Evolutionary conservation across 2,797 vertebrate genomes (phyloP), one percentile per base, ranked within the genome.

Genomic region (Hemibagrus guttatus): DNA sequence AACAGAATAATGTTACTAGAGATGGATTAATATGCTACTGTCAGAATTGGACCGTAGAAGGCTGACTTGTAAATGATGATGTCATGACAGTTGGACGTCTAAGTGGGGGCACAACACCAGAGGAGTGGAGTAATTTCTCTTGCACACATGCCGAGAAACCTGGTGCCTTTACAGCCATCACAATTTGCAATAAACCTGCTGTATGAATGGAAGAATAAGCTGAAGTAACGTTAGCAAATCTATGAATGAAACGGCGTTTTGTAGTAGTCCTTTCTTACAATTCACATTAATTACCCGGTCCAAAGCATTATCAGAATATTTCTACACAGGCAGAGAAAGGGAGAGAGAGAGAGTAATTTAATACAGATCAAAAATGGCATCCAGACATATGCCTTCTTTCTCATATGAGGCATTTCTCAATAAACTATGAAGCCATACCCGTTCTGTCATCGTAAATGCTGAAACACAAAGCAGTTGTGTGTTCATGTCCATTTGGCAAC

Each of bases 21-120:
- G 4, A 1, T 69, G 5, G 9, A 42, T 3, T 64, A 13, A 16
- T 14, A 46, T 39, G 66, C 42, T 39, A 8, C 26, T 72, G 28
- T 52, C 28, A 74, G 81, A 84, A 80, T 12, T 17, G 12, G 46
- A 66, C 75, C 31, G 63, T 58, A 71, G 85, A 86, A 69, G 56
- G 64, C 68, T 74, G 84, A 28, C 42, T 49, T 52, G 85, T 84
- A 39, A 66, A 39, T 58, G 74, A 72, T 85, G 83, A 75, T 46
- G 52, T 61, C 59, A 81, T 66, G 83, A 74, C 66, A 86, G 74
- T 63, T 85, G 83, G 72, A 82, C 52, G 52, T 61, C 52, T 80
- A 76, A 87, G 26, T 86, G 59, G 56, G 63, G 76, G 85, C 88
- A 72, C 63, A 81, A 4, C 63, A 84, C 88, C 91, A 87, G 76